Conservation (phyloP, 2,797 vertebrate genomes). For the Margarornis squamiger region DNA sequence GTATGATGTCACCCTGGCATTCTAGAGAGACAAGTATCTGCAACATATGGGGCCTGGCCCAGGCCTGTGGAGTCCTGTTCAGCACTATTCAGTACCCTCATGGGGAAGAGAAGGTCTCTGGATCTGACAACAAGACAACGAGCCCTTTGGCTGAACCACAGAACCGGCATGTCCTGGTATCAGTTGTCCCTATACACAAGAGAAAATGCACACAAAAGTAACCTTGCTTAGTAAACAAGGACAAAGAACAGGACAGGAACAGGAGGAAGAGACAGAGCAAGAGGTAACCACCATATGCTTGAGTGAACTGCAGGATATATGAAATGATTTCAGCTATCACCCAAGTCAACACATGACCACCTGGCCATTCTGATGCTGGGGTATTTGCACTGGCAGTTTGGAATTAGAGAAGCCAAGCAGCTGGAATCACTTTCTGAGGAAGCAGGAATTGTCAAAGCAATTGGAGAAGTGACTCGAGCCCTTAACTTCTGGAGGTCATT, state of each 20-base stretch:
- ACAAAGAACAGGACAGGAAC: neutral
- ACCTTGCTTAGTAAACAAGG: neutral
- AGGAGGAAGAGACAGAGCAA: neutral
- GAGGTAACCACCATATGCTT: neutral
- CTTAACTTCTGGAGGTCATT: neutral
- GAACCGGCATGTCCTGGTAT: neutral
- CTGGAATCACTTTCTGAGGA: neutral
- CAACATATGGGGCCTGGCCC: neutral
- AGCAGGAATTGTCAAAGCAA: neutral
- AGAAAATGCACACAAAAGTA: neutral
- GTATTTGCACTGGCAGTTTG: neutral
- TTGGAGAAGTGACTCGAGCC: neutral
- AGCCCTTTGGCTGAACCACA: neutral
- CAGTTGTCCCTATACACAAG: no score
- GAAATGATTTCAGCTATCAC: neutral
- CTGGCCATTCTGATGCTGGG: rapidly evolving
- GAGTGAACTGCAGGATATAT: neutral
- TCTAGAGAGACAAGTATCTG: neutral
- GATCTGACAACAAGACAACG: neutral
- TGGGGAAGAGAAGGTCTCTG: neutral
- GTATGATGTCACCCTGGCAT: neutral
- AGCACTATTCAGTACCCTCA: neutral
- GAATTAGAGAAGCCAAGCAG: neutral
- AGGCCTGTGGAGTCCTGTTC: neutral
- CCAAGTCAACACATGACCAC: neutral